Percentiles rank a stretch among this genome's conserved stretches.
phyloP scores from a whole-genome alignment of 2,113 vertebrate species.

The Dissostichus mawsoni region DNA sequence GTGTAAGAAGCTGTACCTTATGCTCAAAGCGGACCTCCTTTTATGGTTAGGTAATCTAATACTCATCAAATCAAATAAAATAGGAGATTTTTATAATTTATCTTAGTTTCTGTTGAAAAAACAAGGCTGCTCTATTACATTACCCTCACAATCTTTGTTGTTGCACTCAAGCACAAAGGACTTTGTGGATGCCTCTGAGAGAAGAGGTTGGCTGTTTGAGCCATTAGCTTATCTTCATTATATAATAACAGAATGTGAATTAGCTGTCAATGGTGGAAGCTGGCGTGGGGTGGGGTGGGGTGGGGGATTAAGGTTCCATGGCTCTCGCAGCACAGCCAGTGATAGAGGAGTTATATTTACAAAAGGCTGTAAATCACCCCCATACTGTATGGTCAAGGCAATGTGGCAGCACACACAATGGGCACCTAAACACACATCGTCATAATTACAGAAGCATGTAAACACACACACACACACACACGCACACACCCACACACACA shows the following conservation, averaged over 20 bases:
- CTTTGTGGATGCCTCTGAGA: conserved; percentile 34
- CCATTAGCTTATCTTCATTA: conserved; percentile 31
- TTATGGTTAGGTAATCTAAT: conserved; percentile 7
- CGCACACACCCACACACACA: conserved; percentile 23
- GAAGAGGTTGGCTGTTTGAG: conserved; percentile 13
- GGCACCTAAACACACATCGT: conserved; percentile 69
- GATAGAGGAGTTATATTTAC: conserved; percentile 49
- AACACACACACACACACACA: conserved; percentile 49
- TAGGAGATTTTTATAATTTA: not conserved
- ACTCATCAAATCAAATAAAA: not conserved
- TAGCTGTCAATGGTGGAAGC: conserved; percentile 32
- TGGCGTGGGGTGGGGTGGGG: too few relatives aligned
- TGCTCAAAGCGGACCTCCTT: not conserved
- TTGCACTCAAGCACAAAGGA: conserved; percentile 46
- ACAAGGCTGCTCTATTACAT: conserved; percentile 6
- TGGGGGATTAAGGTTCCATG: conserved; percentile 2
- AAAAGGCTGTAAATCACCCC: conserved; percentile 56
- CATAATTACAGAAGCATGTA: conserved; percentile 55
- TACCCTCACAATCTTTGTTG: conserved; percentile 15
- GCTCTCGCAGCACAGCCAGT: conserved; percentile 13
- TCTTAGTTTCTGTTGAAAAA: not conserved
- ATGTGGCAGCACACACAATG: conserved; percentile 57
- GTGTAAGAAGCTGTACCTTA: not conserved
- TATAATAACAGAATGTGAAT: conserved; percentile 30
- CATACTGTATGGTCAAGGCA: conserved; percentile 49